Base-by-base conservation (phyloP, 2,888 invertebrate species). In the Eueremaeus valkanovi region DNA sequence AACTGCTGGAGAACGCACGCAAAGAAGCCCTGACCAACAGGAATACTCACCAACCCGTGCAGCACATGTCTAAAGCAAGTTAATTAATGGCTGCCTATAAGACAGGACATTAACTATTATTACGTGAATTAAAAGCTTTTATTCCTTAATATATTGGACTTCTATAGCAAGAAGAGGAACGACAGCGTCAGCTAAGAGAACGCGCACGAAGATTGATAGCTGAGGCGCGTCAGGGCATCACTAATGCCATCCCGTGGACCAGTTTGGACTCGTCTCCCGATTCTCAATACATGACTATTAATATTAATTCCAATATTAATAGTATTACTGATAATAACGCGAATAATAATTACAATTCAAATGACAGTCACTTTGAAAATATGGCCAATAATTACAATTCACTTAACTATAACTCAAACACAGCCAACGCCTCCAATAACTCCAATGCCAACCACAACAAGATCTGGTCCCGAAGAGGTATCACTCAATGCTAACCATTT, bases 201-300 rank as follows among this genome's bases (percentile, higher is more conserved):
- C 86, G 95, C 83, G 96, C 96, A 76, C 88, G 94, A 80, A 89
- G 90, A 81, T 86, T 96, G 74, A 94, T 96, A 77, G 92, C 92
- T 0, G 93, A 95, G 82, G 93, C 93, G 0, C 87, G 92, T 80
- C 87, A 87, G 84, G 88, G 88, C 42, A 73, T 79, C 21, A 78
- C 75, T 18, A 75, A 77, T 18, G 72, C 78, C 27, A 29, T 61
- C 36, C 45, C 63, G 16, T 49, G 68, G 42, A 27, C 72, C 18
- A 45, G 33, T 27, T 66, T 76, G 36, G 73, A 66, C 27, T 76
- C 73, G 3, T 63, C 76, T 5, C 9, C 24, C 58, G 29, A 16
- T 29, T 63, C 33, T 33, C 63, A 33, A n/a, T n/a, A n/a, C n/a
- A n/a, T n/a, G n/a, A 75, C 24, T 29, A 73, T 21, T 49, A 40